Conservation (phyloP, 2,888 invertebrate species). For the Cephus sareptanus region DNA sequence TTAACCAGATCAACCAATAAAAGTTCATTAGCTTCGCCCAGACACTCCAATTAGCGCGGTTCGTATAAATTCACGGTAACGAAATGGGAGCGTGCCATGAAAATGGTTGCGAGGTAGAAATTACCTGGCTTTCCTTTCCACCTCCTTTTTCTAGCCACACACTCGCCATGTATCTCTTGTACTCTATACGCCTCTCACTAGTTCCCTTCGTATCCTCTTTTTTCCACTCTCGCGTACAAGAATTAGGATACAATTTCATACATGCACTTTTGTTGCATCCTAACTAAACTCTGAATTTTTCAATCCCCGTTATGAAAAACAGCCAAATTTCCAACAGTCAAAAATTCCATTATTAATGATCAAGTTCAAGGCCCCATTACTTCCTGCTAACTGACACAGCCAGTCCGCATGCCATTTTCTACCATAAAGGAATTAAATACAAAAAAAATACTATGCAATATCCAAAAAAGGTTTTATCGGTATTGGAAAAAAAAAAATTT, state of each 20-base stretch:
- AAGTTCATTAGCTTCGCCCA: not conserved
- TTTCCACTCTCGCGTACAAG: not conserved
- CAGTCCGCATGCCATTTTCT: not conserved
- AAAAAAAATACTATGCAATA: not conserved
- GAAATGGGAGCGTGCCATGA: not conserved
- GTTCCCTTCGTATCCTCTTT: not conserved
- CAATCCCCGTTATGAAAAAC: not conserved
- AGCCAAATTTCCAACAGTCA: not conserved
- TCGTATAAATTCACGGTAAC: not conserved
- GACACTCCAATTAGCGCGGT: not conserved
- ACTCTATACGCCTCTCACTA: not conserved
- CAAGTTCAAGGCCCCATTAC: constrained; percentile 42
- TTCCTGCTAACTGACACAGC: constrained; percentile 9
- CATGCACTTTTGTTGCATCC: not conserved
- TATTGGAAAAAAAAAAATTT: not conserved
- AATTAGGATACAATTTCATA: not conserved
- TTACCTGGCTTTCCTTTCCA: not conserved
- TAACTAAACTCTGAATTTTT: not conserved
- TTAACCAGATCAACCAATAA: not conserved
- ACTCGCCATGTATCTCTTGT: not conserved
- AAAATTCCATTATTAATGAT: constrained; percentile 37
- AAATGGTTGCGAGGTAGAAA: not conserved
- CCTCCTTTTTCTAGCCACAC: not conserved
- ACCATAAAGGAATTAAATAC: too few species aligned
- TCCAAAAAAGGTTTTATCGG: not conserved